Conservation (phyloP, 1,140 invertebrate species). For the Aethina tumida region DNA sequence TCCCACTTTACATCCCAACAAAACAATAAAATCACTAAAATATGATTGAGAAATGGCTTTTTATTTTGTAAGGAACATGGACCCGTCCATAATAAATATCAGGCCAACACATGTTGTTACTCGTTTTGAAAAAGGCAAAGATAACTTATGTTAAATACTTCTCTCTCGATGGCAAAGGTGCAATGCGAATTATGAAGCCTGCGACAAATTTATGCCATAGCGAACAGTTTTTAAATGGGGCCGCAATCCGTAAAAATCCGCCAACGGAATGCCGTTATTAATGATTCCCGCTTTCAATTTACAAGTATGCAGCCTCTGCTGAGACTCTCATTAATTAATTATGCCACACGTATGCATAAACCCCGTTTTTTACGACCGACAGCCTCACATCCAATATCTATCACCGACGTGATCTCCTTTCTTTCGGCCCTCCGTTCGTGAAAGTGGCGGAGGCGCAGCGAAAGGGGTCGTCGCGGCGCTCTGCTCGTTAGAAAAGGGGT, state of each 20-base stretch:
- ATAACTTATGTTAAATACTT: too few relatives aligned
- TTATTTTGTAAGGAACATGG: conserved; percentile 31
- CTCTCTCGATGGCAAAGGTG: too few relatives aligned
- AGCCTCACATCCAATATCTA: not conserved
- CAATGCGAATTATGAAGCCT: too few relatives aligned
- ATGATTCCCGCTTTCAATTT: too few relatives aligned
- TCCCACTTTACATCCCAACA: conserved; percentile 34
- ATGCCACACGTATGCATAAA: not conserved
- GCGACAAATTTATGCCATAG: too few relatives aligned
- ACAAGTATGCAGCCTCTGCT: too few relatives aligned
- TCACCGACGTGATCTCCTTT: conserved; percentile 12
- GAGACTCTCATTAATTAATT: not conserved
- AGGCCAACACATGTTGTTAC: conserved; percentile 18
- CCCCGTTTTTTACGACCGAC: not conserved
- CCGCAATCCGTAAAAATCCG: too few relatives aligned
- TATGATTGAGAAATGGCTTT: conserved; percentile 37
- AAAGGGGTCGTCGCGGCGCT: too few relatives aligned
- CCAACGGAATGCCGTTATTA: too few relatives aligned
- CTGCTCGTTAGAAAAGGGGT: conserved; percentile 24
- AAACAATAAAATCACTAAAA: conserved; percentile 39
- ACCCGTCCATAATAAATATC: conserved; percentile 32
- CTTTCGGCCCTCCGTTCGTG: not conserved
- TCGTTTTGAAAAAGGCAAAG: too few relatives aligned
- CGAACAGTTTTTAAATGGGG: too few relatives aligned
- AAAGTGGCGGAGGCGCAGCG: conserved; percentile 8